Evolutionary conservation across 2,797 vertebrate genomes (phyloP).

Genomic region (Melanotaenia trifasciata): DNA sequence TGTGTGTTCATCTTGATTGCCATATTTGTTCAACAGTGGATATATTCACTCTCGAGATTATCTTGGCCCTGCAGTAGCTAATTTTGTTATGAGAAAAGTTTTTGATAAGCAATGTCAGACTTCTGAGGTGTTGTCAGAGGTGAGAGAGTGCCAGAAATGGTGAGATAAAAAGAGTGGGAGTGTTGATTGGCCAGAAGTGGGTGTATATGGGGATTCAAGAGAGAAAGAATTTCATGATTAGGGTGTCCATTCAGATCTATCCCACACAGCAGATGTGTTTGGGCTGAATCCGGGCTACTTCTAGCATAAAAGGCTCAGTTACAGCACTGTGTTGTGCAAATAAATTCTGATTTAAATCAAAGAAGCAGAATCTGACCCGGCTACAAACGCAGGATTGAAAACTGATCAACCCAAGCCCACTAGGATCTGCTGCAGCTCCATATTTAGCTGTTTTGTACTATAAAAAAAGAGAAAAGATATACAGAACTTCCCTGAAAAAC

Average conservation of each 20-base stretch:
- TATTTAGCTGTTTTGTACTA: too few species aligned
- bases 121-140: conserved; percentile 48
- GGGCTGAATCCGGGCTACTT: too few species aligned
- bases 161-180: conserved; percentile 52
- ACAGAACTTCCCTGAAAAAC: too few species aligned
- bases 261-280: neutral
- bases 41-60: conserved; percentile 21
- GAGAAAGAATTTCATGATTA: conserved; percentile 43
- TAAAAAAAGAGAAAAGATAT: too few species aligned
- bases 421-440: too few species aligned
- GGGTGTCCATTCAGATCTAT: conserved; percentile 31
- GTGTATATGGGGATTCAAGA: conserved; percentile 31
- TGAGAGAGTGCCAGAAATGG: conserved; percentile 59
- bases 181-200: conserved; percentile 62
- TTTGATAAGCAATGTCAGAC: conserved; percentile 39
- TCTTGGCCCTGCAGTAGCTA: conserved; percentile 19
- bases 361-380: too few species aligned
- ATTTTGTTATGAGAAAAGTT: conserved; percentile 50
- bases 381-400: too few species aligned
- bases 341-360: too few species aligned
- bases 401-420: too few species aligned
- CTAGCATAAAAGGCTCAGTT: too few species aligned
- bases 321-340: too few species aligned
- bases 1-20: conserved; percentile 1
- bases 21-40: conserved; percentile 31